Conservation (phyloP, 1,140 invertebrate species). For the Olivierus martensii region DNA sequence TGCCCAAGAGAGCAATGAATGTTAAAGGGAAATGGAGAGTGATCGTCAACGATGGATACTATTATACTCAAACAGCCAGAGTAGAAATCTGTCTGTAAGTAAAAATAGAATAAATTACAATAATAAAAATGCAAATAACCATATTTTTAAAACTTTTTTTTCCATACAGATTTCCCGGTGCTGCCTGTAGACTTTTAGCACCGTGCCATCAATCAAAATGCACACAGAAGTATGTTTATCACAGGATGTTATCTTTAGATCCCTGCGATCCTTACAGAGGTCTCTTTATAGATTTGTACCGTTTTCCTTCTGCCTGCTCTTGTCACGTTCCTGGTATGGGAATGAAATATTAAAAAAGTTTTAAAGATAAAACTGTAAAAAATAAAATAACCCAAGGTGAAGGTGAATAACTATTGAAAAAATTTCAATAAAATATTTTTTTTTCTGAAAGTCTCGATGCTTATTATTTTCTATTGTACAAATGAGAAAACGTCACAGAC, state of each 20-base stretch:
- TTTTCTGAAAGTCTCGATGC: too few species aligned
- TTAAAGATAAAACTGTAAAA: too few species aligned
- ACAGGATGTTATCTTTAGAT: constrained; percentile 23
- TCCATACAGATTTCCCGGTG: constrained; percentile 10
- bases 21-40: constrained; percentile 65
- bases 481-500: too few species aligned
- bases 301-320: constrained; percentile 22
- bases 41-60: constrained; percentile 47
- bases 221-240: constrained; percentile 24
- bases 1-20: constrained; percentile 61
- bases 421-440: too few species aligned
- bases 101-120: neutral
- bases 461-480: too few species aligned
- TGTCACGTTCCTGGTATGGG: too few species aligned
- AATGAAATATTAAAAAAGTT: too few species aligned
- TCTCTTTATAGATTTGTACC: constrained; percentile 25
- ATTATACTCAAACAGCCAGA: constrained; percentile 24
- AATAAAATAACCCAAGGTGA: too few species aligned
- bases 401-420: too few species aligned
- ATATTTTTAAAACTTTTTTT: neutral
- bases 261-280: constrained; percentile 24
- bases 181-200: constrained; percentile 22
- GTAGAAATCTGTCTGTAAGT: constrained; percentile 20
- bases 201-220: constrained; percentile 24
- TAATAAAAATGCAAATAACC: neutral